A percentile compares a stretch with the other conserved stretches of the same genome.
Evolutionary conservation across 2,797 vertebrate genomes (phyloP).

Genomic region (Lepus oiostolus): DNA sequence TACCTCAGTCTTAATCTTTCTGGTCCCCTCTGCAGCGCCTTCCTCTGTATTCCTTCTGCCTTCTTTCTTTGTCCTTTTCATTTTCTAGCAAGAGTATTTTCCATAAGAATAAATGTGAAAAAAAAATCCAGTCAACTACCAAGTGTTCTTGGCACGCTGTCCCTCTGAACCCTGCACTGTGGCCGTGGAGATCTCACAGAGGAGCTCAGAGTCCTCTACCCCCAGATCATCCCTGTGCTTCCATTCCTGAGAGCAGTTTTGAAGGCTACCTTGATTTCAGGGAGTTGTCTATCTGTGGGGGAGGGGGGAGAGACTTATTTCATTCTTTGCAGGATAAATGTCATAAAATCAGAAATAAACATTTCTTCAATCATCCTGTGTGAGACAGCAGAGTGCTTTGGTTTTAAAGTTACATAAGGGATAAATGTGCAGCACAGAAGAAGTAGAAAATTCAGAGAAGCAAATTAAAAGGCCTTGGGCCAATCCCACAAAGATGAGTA

Average conservation of each 20-base stretch:
- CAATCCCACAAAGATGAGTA: neutral
- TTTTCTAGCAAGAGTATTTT: neutral
- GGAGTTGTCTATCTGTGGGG: neutral
- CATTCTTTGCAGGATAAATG: conserved; percentile 26
- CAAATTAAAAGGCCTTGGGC: neutral
- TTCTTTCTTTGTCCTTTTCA: neutral
- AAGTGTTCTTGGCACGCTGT: neutral
- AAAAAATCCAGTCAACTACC: neutral
- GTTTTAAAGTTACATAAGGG: neutral
- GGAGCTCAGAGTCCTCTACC: neutral
- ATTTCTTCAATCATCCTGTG: neutral
- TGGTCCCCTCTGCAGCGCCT: neutral
- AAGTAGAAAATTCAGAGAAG: conserved; percentile 50
- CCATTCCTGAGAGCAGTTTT: neutral
- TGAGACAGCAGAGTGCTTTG: conserved; percentile 19
- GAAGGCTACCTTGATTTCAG: neutral
- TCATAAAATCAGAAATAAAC: conserved; percentile 48
- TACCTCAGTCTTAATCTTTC: neutral
- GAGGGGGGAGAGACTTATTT: neutral
- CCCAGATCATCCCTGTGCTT: neutral
- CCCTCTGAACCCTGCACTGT: neutral
- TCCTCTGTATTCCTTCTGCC: neutral
- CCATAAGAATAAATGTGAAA: neutral
- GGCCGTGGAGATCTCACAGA: neutral
- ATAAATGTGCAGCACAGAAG: neutral